phyloP scores from a whole-genome alignment of 2,888 invertebrate species.

The Nebria brevicollis region DNA sequence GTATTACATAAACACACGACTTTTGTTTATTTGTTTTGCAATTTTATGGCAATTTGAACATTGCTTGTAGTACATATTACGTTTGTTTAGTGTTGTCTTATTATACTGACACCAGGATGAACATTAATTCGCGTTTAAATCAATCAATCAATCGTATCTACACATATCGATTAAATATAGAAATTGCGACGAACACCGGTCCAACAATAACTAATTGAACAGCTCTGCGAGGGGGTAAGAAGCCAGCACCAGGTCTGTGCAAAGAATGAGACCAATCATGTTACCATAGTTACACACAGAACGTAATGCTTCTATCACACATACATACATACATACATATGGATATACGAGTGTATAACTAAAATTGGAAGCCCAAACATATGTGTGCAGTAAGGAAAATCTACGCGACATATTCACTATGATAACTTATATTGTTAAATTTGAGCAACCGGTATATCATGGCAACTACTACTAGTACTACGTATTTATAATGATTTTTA shows the following conservation, averaged over 20 bases:
- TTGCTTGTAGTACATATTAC: neutral
- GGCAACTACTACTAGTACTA: no score
- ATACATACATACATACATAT: conserved; percentile 36
- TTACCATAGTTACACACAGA: conserved; percentile 52
- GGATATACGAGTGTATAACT: no score
- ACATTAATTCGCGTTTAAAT: no score
- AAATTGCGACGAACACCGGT: conserved; percentile 16
- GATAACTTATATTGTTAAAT: conserved; percentile 10
- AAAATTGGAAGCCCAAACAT: no score
- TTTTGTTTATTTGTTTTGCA: neutral
- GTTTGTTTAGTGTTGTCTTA: neutral
- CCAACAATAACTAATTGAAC: conserved; percentile 45
- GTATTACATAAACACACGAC: neutral
- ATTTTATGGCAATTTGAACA: neutral
- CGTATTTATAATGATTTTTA: no score
- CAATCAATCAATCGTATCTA: neutral
- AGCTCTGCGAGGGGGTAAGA: conserved; percentile 38
- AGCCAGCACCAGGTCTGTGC: conserved; percentile 47
- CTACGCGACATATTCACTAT: neutral
- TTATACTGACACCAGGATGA: neutral
- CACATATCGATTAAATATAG: conserved; percentile 25
- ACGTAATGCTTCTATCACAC: conserved; percentile 53
- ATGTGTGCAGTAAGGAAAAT: no score
- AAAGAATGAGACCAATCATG: conserved; percentile 53
- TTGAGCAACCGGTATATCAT: neutral